Base-by-base conservation (phyloP, 30 jellyfish, hydroid and myxozoan genomes). In the Aurelia sp. region DNA sequence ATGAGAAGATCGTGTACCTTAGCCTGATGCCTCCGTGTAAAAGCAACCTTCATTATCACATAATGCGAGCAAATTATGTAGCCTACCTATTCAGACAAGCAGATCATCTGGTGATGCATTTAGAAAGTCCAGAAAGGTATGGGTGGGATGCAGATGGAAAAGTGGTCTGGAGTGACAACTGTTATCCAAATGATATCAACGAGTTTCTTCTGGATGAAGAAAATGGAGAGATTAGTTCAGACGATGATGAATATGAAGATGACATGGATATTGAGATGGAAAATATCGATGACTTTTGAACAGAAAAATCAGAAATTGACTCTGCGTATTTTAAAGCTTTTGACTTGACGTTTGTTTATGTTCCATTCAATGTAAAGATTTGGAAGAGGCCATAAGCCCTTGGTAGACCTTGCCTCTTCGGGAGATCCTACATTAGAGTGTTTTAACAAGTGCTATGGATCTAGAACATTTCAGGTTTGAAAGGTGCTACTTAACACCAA, bases 11-110 rank as follows among this genome's bases (percentile, higher is more conserved):
- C 61, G 59, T 78, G 9, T 71, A 59, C 63, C 78, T 60, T 15
- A 53, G 67, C 75, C 88, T 60, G 67, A 76, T 78, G 53, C 88
- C 78, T 13, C 85, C 78, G n/a, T 82, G 91, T 31, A 51, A 31
- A 61, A 66, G 76, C 24, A 82, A 70, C 58, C 18, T 82, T 24
- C 33, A 33, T 4, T 44, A 21, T 24, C 91, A 66, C 33, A 3
- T 52, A 55, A 82, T 38, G 77, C 76, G 90, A 30, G 90, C 90
- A 68, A 79, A 79, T 63, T 33, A 61, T 47, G 82, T 63, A 4
- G 90, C 81, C 63, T 61, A 50, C 65, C 40, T 67, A 11, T 57
- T 47, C 30, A 30, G 91, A 6, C 52, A 82, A 21, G 85, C 91
- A 44, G 55, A 55, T 53, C 35, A 67, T 13, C 52, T 69, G 76